Base-by-base conservation (phyloP, 2,113 vertebrate genomes). In the Pterocles gutturalis region DNA sequence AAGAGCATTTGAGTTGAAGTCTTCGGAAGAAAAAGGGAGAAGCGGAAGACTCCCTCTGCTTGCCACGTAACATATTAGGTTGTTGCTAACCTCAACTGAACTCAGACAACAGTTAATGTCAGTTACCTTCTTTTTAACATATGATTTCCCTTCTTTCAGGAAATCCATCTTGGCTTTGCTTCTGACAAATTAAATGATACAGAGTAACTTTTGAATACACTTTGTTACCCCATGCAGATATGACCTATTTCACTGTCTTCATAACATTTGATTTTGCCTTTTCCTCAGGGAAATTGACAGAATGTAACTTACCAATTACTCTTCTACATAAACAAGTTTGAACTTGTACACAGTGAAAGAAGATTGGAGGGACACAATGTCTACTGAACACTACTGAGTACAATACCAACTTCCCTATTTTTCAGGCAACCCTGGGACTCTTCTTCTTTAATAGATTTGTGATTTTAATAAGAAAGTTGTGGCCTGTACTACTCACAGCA, bases 1-100 rank as follows among this genome's bases (percentile, higher is more conserved):
- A 65, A 80, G 26, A 71, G 17, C 57, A 53, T 29, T 94, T 94
- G 81, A 93, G 65, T 13, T 26, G 51, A 93, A 31, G n/a, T n/a
- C 92, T 48, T 61, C n/a, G 3, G 25, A 80, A 71, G 38, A 34
- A 81, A 82, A 87, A 91, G 10, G 22, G 28, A 89, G 76, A 93
- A 93, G 57, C 0, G 0, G 34, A 91, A 87, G 65, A 79, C 70
- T 87, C 87, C 69, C 83, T 91, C 73, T 75, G 60, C 34, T 81
- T 96, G 91, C 91, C 83, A 96, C 29, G 4, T 85, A 94, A 57
- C 33, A 43, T 1, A 84, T 9, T 9, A 64, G 14, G 16, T 17
- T 34, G 28, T 22, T 67, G 38, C 61, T 54, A 87, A 36, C 58
- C 43, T 82, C 73, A 81, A 5, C 34, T 22, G 65, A 93, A 60